phyloP scores from a whole-genome alignment of 2,113 vertebrate genomes.

The Terrapene triunguis region DNA sequence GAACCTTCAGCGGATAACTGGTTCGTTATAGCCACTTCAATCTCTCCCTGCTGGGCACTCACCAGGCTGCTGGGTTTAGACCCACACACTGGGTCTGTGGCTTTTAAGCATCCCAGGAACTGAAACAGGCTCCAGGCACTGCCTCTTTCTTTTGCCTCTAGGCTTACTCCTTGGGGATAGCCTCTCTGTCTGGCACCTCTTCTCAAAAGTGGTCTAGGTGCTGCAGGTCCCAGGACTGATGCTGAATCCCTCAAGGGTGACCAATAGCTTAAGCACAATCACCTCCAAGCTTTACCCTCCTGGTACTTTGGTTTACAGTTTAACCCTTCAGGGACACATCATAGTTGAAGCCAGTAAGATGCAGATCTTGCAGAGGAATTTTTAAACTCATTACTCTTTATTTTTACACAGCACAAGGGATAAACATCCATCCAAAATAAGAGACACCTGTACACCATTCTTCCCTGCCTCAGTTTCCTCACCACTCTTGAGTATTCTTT shows the following conservation, averaged over 20 bases:
- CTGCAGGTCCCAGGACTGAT: background rate
- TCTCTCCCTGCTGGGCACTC: background rate
- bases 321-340: background rate
- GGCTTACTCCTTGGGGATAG: no score
- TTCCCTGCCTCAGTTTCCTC: background rate
- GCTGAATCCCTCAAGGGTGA: background rate
- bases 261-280: background rate
- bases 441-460: background rate
- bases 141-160: background rate
- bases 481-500: background rate
- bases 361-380: background rate
- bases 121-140: background rate
- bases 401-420: background rate
- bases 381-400: background rate
- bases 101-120: background rate
- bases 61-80: fast-evolving
- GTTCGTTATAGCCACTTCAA: background rate
- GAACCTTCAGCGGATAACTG: background rate
- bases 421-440: background rate
- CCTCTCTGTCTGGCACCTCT: background rate
- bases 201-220: background rate
- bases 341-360: background rate
- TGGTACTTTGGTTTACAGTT: background rate
- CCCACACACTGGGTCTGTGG: background rate
- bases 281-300: background rate